Conservation (phyloP, 2,888 invertebrate species). For the Drosophila meridionalis region DNA sequence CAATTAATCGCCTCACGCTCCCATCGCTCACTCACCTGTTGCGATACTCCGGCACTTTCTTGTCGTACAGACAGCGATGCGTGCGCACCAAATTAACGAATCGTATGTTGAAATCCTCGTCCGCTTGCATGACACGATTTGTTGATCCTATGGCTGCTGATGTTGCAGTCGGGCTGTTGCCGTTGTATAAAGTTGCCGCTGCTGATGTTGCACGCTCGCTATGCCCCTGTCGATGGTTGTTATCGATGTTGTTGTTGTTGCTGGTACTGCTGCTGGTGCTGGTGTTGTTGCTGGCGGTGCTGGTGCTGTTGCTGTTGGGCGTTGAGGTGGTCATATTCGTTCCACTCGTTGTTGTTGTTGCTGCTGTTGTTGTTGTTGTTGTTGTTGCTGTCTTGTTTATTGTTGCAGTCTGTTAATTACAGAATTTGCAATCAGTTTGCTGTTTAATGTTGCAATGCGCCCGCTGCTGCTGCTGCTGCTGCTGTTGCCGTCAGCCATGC, state of each 20-base stretch:
- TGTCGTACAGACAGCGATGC: conserved; percentile 86
- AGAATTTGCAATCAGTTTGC: conserved; percentile 54
- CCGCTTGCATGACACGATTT: conserved; percentile 85
- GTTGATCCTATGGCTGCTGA: conserved; percentile 59
- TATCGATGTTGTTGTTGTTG: conserved; percentile 23
- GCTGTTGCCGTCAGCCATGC: conserved; percentile 23
- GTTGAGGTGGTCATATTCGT: conserved; percentile 74
- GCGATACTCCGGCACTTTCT: conserved; percentile 85
- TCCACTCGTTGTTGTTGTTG: conserved; percentile 37
- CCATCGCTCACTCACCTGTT: conserved; percentile 70
- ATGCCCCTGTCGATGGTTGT: conserved; percentile 32
- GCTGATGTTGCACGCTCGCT: conserved; percentile 26
- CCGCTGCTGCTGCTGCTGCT: conserved; percentile 17
- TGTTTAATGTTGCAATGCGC: conserved; percentile 53
- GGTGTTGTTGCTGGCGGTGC: conserved; percentile 44
- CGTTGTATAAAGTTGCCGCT: conserved; percentile 43
- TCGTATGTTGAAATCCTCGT: conserved; percentile 85
- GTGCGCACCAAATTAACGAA: conserved; percentile 86
- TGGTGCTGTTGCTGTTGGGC: conserved; percentile 55
- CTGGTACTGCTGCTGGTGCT: conserved; percentile 28
- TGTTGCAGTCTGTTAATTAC: conserved; percentile 54
- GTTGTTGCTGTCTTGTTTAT: conserved; percentile 19
- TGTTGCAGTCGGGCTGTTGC: conserved; percentile 45
- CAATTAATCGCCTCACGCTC: conserved; percentile 8
- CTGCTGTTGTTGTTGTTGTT: conserved; percentile 20